These are phyloP conservation scores for Mesoligia furuncula DNA, from an alignment of 2,888 invertebrate species.

Conservation along the genomic window DNA sequence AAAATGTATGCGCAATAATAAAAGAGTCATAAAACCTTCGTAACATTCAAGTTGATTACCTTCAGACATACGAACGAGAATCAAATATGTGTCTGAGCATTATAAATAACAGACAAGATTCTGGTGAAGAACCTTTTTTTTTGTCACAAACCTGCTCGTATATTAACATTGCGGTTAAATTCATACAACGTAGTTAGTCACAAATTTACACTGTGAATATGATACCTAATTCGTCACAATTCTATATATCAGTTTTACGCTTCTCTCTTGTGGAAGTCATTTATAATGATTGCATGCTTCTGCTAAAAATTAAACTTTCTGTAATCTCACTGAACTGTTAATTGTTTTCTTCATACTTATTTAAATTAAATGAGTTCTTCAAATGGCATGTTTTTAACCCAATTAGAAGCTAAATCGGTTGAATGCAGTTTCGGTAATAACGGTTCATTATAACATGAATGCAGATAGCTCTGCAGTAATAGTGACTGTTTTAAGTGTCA, in stretches of 20 bases:
- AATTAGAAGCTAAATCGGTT: neutral
- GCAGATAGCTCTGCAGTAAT: neutral
- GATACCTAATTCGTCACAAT: neutral
- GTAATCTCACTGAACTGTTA: neutral
- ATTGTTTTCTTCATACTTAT: neutral
- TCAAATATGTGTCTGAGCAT: constrained; percentile 27
- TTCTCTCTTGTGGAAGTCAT: neutral
- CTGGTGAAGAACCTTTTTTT: constrained; percentile 15
- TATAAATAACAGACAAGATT: constrained; percentile 22
- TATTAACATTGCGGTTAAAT: constrained; percentile 18
- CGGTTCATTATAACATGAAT: neutral
- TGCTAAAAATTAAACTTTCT: neutral
- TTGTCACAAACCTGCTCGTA: constrained; percentile 4
- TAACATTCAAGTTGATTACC: constrained; percentile 62
- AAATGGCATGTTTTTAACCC: neutral
- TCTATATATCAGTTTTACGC: neutral
- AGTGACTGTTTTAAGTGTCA: neutral
- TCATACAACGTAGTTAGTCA: neutral
- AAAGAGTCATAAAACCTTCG: constrained; percentile 66
- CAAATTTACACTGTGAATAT: neutral
- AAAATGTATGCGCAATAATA: constrained; percentile 67
- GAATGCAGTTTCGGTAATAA: neutral
- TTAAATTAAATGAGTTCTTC: neutral
- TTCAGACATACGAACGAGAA: constrained; percentile 56
- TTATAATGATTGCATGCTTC: neutral